phyloP scores from a whole-genome alignment of 2,113 vertebrate species.

The Dermatemys mawii region DNA sequence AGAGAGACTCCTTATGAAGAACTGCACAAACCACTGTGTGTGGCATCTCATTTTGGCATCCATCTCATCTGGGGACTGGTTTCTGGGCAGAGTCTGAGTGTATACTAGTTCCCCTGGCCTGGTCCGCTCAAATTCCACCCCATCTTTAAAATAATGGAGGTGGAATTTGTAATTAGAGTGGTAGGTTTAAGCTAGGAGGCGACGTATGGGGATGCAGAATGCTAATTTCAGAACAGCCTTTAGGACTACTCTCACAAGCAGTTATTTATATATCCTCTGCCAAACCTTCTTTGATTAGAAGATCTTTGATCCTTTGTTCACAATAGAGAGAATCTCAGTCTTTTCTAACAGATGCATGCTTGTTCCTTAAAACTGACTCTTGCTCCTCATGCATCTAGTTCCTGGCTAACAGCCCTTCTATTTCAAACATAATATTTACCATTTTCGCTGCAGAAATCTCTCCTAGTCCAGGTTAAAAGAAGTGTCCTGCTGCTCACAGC shows the following conservation, averaged over 20 bases:
- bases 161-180: background rate
- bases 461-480: background rate
- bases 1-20: background rate
- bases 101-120: background rate
- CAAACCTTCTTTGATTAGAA: background rate
- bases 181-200: background rate
- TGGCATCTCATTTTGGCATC: background rate
- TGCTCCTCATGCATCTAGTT: background rate
- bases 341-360: background rate
- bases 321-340: background rate
- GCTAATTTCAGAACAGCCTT: background rate
- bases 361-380: background rate
- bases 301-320: background rate
- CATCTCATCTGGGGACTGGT: background rate
- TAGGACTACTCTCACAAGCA: background rate
- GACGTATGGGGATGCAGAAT: background rate
- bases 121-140: background rate
- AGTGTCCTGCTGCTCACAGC: background rate
- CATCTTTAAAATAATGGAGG: background rate
- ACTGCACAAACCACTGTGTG: background rate
- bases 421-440: background rate
- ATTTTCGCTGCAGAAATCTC: background rate
- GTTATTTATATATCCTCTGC: background rate
- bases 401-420: background rate
- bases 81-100: background rate